These are phyloP conservation scores for Gasterosteus aculeatus DNA, from an alignment of 2,113 vertebrate genomes.

Conservation along the genomic window DNA sequence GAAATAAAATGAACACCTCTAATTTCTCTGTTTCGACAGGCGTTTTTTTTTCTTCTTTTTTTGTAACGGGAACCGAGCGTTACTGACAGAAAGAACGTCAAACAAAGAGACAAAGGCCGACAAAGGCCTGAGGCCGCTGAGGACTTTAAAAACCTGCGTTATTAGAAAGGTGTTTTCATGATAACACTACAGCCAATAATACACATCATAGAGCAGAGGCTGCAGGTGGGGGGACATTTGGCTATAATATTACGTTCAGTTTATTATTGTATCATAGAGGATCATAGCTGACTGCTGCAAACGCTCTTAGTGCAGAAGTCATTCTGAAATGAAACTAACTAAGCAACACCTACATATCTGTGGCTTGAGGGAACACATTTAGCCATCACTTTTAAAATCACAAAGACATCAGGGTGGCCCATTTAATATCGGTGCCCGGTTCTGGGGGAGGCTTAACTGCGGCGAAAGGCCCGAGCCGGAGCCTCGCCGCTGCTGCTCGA, in stretches of 20 bases:
- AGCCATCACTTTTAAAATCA: neutral
- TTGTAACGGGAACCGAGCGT: conserved; percentile 10
- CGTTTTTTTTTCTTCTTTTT: conserved; percentile 18
- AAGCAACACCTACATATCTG: neutral
- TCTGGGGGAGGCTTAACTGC: conserved; percentile 7
- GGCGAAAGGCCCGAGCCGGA: neutral
- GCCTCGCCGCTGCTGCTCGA: neutral
- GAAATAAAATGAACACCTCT: conserved; percentile 46
- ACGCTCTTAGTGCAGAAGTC: conserved; percentile 20
- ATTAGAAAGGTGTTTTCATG: neutral
- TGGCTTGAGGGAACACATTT: neutral
- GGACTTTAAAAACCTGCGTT: conserved; percentile 18
- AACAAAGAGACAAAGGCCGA: conserved; percentile 31
- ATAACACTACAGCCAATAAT: neutral
- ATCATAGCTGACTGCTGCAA: neutral
- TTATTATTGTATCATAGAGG: neutral
- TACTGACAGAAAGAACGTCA: conserved; percentile 25
- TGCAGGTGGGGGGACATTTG: neutral
- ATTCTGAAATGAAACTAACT: conserved; percentile 16
- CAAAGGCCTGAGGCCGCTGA: conserved; percentile 47
- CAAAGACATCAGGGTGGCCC: neutral
- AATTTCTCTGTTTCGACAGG: conserved; percentile 33
- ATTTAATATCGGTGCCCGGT: neutral
- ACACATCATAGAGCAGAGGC: neutral
- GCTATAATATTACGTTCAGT: neutral